Percentiles rank a stretch among this genome's conserved stretches.
phyloP scores from a whole-genome alignment of 2,888 invertebrate genomes.

The Carcina quercana region DNA sequence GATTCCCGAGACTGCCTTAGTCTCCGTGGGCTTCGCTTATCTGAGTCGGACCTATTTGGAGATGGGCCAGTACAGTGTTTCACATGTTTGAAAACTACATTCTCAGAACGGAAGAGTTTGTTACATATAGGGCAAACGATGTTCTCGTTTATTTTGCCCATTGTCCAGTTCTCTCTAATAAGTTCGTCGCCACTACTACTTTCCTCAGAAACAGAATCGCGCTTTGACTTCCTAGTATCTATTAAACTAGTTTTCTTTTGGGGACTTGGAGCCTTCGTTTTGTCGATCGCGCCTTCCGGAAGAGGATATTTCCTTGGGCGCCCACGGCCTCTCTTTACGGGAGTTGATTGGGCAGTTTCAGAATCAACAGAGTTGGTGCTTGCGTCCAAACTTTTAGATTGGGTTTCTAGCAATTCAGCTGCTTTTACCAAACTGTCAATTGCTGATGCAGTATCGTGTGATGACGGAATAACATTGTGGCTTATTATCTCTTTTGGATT shows the following conservation, averaged over 20 bases:
- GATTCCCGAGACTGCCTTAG: conserved; percentile 42
- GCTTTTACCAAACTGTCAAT: conserved; percentile 65
- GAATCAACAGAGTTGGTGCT: conserved; percentile 19
- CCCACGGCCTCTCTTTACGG: conserved; percentile 59
- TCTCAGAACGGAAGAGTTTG: conserved; percentile 65
- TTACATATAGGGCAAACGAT: conserved; percentile 67
- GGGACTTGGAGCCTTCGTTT: conserved; percentile 36
- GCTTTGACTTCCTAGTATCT: conserved; percentile 36
- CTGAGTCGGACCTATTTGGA: conserved; percentile 58
- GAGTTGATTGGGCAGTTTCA: conserved; percentile 34
- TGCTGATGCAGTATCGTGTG: conserved; percentile 49
- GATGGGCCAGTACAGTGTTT: conserved; percentile 68
- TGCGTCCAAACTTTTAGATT: conserved; percentile 36
- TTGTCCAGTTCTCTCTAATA: conserved; percentile 63
- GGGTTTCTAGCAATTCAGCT: conserved; percentile 60
- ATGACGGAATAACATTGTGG: conserved; percentile 27
- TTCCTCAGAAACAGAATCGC: conserved; percentile 33
- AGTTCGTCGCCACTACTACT: conserved; percentile 37
- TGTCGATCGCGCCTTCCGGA: conserved; percentile 33
- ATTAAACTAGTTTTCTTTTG: conserved; percentile 48
- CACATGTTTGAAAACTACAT: conserved; percentile 68
- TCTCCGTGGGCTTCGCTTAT: conserved; percentile 43
- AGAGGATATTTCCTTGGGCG: conserved; percentile 62
- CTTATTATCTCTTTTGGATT: conserved; percentile 20
- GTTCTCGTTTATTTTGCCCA: conserved; percentile 71